These are phyloP conservation scores for Pterobdella sp. DNA, from an alignment of 2,888 invertebrate species.

Conservation along the genomic window DNA sequence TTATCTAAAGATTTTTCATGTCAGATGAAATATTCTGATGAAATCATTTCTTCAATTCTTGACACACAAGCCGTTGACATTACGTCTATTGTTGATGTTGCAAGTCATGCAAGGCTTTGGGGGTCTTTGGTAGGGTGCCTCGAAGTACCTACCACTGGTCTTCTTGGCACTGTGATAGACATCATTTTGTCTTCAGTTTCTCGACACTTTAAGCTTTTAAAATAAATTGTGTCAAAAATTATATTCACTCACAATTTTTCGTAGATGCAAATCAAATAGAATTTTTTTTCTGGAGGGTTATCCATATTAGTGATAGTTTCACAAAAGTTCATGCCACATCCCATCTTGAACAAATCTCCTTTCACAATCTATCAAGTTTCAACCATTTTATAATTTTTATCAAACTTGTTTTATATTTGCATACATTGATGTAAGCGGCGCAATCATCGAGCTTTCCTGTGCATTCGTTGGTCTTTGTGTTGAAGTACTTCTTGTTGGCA, in stretches of 20 bases:
- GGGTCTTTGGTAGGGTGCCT: not conserved
- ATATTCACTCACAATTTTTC: not conserved
- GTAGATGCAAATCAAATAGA: not conserved
- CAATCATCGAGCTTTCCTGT: not conserved
- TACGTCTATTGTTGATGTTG: not conserved
- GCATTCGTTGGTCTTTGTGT: not conserved
- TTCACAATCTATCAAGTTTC: conserved; percentile 1
- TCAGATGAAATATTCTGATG: too few species aligned
- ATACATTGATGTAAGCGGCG: not conserved
- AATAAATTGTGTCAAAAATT: not conserved
- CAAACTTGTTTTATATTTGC: not conserved
- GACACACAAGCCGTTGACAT: not conserved
- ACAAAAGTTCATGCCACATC: conserved; percentile 1
- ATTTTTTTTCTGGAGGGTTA: not conserved
- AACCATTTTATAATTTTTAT: not conserved
- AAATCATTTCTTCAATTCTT: too few species aligned
- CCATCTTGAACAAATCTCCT: not conserved
- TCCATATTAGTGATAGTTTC: not conserved
- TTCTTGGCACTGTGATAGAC: not conserved
- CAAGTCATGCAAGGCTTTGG: not conserved
- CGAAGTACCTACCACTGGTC: not conserved
- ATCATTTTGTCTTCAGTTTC: too few species aligned
- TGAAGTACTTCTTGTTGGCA: not conserved
- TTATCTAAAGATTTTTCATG: too few species aligned
- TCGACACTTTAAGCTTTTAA: not conserved